phyloP scores from a whole-genome alignment of 2,888 invertebrate species.

The Drosophila niveifrons region DNA sequence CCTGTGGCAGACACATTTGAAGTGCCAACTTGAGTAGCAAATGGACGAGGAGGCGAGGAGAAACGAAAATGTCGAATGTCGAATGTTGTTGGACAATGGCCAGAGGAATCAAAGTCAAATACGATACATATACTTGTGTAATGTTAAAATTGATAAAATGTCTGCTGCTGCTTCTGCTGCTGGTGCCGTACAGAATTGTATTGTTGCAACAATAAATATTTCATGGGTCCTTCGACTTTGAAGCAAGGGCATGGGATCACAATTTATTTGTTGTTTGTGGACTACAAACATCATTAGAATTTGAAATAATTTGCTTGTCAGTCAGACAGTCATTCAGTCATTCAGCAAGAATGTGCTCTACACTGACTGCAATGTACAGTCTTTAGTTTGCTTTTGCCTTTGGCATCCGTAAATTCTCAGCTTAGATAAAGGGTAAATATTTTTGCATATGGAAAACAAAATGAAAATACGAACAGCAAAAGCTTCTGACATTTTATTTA shows the following conservation, averaged over 20 bases:
- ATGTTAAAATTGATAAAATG: conserved; percentile 28
- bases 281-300: conserved; percentile 24
- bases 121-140: conserved; percentile 22
- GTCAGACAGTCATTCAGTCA: neutral
- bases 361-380: too few relatives aligned
- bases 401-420: neutral
- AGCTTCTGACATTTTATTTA: conserved; percentile 3
- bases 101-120: conserved; percentile 45
- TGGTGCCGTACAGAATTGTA: neutral
- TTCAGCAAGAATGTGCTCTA: neutral
- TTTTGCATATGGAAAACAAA: conserved; percentile 8
- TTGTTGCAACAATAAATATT: conserved; percentile 18
- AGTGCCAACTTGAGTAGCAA: conserved; percentile 23
- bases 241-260: neutral
- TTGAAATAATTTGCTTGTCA: conserved; percentile 27
- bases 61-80: neutral
- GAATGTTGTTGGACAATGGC: conserved; percentile 29
- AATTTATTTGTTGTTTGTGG: conserved; percentile 6
- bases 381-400: neutral
- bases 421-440: conserved; percentile 15
- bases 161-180: neutral
- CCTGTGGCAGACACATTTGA: conserved; percentile 42
- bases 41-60: neutral
- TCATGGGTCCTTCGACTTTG: conserved; percentile 3
- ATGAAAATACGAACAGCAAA: neutral